These are phyloP conservation scores for Camelus dromedarius DNA, from an alignment of 2,113 vertebrate species.

Conservation along the genomic window DNA sequence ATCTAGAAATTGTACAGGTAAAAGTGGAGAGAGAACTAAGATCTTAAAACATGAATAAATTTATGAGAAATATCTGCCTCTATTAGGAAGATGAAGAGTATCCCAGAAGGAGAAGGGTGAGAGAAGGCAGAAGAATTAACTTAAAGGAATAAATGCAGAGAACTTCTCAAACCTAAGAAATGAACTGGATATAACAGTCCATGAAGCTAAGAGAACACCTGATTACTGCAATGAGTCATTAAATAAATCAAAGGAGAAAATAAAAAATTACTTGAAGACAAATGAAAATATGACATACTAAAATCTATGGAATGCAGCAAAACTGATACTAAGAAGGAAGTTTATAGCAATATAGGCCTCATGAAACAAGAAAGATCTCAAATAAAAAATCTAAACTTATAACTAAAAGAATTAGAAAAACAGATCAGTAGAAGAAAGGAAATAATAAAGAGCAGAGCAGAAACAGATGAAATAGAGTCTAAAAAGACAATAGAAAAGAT, in stretches of 20 bases:
- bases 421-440: no score
- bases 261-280: not conserved
- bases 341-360: not conserved
- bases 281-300: no score
- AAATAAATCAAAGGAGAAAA: not conserved
- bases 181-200: not conserved
- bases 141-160: not conserved
- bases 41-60: not conserved
- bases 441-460: no score
- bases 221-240: not conserved
- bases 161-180: not conserved
- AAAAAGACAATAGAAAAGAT: no score
- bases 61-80: not conserved
- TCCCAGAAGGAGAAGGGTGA: not conserved
- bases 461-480: no score
- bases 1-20: not conserved
- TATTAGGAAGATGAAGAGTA: not conserved
- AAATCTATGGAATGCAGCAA: not conserved
- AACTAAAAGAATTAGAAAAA: no score
- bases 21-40: no score
- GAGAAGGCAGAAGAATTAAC: not conserved
- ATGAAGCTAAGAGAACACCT: not conserved
- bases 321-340: not conserved
- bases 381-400: not conserved
- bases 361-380: not conserved